Conservation (phyloP, 2,113 vertebrate species). For the Ancistrus triradiatus region DNA sequence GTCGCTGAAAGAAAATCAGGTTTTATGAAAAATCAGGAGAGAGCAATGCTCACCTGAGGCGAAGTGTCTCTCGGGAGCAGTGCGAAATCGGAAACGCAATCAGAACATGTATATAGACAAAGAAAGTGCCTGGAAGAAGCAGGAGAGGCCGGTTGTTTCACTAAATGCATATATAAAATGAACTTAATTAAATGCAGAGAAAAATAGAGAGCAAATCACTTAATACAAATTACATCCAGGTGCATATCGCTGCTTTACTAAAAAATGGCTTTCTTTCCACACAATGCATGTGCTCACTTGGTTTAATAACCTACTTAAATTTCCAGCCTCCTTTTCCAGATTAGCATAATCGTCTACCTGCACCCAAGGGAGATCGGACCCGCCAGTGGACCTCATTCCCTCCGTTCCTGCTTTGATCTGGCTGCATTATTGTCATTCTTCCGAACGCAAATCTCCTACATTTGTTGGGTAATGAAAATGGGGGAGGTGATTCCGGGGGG, state of each 20-base stretch:
- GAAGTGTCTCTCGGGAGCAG: slow-evolving; percentile 14
- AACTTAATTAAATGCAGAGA: slow-evolving; percentile 3
- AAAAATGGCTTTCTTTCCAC: neutral
- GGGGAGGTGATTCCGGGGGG: too few species aligned
- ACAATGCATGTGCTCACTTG: neutral
- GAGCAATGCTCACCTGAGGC: slow-evolving; percentile 29
- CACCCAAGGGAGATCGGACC: neutral
- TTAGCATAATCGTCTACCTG: too few species aligned
- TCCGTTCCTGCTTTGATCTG: slow-evolving; percentile 16
- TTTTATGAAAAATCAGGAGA: slow-evolving; percentile 39
- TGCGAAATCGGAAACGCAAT: slow-evolving; percentile 18
- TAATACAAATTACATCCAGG: neutral
- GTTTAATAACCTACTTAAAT: neutral
- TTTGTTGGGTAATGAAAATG: neutral
- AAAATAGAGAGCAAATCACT: neutral
- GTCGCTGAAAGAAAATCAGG: slow-evolving; percentile 23
- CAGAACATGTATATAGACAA: slow-evolving; percentile 30
- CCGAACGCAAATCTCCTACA: slow-evolving; percentile 28
- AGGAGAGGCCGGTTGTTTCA: neutral
- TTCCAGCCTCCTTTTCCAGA: neutral
- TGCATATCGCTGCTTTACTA: neutral
- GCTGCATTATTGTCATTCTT: slow-evolving; percentile 4
- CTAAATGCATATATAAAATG: slow-evolving; percentile 5
- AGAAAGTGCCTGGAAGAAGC: slow-evolving; percentile 1
- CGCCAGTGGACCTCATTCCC: neutral